Conservation (phyloP, 1,140 invertebrate species). For the Cyphomyrmex costatus region DNA sequence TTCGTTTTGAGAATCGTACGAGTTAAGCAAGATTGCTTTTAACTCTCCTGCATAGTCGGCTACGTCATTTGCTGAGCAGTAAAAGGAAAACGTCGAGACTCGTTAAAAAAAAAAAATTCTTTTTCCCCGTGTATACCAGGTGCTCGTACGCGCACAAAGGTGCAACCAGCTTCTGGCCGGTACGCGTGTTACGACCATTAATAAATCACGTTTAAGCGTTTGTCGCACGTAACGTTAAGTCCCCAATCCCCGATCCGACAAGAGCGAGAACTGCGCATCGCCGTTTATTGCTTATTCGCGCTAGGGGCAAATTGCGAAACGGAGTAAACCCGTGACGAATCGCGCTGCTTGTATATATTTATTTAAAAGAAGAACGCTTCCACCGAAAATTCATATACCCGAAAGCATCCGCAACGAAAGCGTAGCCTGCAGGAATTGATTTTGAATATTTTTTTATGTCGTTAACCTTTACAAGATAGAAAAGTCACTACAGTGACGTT, state of each 20-base stretch:
- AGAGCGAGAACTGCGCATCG: constrained; percentile 11
- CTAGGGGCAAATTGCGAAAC: constrained; percentile 18
- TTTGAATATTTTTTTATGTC: background rate
- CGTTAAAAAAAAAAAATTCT: constrained; percentile 73
- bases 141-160: constrained; percentile 50
- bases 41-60: constrained; percentile 53
- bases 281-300: constrained; percentile 55
- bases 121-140: constrained; percentile 53
- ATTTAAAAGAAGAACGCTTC: background rate
- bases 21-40: constrained; percentile 64
- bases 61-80: constrained; percentile 66
- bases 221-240: constrained; percentile 66
- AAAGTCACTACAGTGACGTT: background rate
- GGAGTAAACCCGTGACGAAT: background rate
- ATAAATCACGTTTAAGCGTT: constrained; percentile 79
- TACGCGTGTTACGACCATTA: constrained; percentile 75
- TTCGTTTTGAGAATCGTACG: constrained; percentile 2
- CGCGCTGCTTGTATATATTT: background rate
- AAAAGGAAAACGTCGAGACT: constrained; percentile 72
- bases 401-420: background rate
- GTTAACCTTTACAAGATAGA: too few relatives aligned
- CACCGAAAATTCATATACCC: background rate
- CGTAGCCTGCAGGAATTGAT: background rate
- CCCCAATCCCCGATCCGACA: constrained; percentile 26
- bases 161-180: constrained; percentile 27